These are phyloP conservation scores for Bolinopsis microptera DNA, from an alignment of 37 sponge, comb jelly and placozoan genomes.

Conservation along the genomic window DNA sequence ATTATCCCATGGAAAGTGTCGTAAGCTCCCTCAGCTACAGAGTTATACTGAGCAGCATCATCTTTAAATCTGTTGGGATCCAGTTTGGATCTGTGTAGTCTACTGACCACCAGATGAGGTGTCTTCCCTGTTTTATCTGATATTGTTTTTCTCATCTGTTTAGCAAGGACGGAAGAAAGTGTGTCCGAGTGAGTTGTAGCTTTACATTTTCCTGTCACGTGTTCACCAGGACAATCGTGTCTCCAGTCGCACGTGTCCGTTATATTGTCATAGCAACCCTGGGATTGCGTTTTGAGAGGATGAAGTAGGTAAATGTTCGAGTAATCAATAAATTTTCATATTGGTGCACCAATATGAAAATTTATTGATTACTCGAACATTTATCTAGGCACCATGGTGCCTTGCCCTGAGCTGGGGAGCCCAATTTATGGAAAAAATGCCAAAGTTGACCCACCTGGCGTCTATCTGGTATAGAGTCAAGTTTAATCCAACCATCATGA, in stretches of 20 bases:
- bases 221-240: background rate
- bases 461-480: background rate
- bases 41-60: background rate
- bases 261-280: background rate
- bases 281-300: no score
- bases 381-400: no score
- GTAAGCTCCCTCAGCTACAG: background rate
- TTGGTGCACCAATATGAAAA: no score
- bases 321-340: no score
- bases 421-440: no score
- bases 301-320: no score
- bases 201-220: background rate
- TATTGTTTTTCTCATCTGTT: background rate
- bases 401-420: no score
- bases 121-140: background rate
- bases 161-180: background rate
- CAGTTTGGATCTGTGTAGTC: conserved; percentile 27
- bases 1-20: conserved; percentile 21
- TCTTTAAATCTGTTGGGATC: background rate
- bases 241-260: background rate
- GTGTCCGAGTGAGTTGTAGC: background rate
- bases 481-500: background rate
- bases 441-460: background rate
- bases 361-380: no score
- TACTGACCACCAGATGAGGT: background rate